phyloP scores from a whole-genome alignment of 2,888 invertebrate species.

The Mystacides longicornis region DNA sequence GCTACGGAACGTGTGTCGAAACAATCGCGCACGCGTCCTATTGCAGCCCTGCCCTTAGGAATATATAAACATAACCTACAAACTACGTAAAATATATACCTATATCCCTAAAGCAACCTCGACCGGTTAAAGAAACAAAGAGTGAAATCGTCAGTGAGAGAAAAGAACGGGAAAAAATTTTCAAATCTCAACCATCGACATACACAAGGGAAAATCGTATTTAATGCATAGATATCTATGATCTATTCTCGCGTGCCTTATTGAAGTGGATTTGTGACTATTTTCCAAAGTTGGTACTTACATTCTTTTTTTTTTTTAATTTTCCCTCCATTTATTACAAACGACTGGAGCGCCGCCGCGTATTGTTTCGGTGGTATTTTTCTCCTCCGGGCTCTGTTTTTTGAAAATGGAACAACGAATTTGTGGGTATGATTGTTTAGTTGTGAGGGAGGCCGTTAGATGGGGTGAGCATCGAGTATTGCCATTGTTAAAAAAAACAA shows the following conservation, averaged over 20 bases:
- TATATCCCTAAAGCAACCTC: not conserved
- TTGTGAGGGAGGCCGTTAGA: slow-evolving; percentile 5
- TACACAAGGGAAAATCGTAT: not conserved
- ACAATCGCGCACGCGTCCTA: not conserved
- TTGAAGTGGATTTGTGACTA: not conserved
- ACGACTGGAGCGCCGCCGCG: too few relatives aligned
- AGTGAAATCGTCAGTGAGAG: slow-evolving; percentile 25
- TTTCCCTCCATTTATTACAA: slow-evolving; percentile 18
- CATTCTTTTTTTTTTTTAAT: slow-evolving; percentile 5
- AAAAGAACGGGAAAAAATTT: slow-evolving; percentile 9
- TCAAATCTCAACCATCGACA: not conserved
- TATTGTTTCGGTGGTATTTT: slow-evolving; percentile 25
- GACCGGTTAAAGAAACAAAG: slow-evolving; percentile 16
- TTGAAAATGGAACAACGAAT: slow-evolving; percentile 21
- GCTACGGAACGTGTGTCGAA: too few relatives aligned
- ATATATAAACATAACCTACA: too few relatives aligned
- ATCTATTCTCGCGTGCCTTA: not conserved
- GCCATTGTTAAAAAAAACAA: not conserved
- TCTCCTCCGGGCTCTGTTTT: slow-evolving; percentile 23
- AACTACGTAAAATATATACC: too few relatives aligned
- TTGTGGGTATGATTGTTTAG: not conserved
- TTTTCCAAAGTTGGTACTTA: slow-evolving; percentile 11
- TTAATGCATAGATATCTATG: not conserved
- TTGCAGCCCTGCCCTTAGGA: slow-evolving; percentile 13
- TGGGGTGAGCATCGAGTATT: not conserved